Evolutionary conservation across 64 coral and sea anemone species (phyloP), one percentile per base, ranked within the genome.

Genomic region (Pocillopora damicornis): DNA sequence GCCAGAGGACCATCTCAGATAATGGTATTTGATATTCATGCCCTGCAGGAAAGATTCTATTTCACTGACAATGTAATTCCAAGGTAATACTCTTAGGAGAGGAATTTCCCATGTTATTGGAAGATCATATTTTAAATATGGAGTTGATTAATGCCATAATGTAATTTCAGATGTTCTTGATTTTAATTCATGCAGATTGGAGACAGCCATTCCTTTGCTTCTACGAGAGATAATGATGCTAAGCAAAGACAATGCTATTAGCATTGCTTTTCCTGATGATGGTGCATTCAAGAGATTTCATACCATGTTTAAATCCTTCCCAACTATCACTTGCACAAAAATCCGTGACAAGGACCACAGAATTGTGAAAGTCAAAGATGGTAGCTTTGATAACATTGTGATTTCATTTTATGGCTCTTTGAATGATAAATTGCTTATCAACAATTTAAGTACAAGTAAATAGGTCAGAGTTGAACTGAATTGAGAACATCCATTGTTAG

Each of bases 1-100:
- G 96, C 96, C 37, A 90, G 96, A 79, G 96, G 96, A 14, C 96
- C 96, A 61, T 87, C 93, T 15, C 96, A 98, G 88, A 92, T 98
- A 38, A 91, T 98, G 75, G 91, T 98, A 25, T 98, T 95, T 88
- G 96, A 98, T 59, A 98, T 98, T 61, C 96, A 98, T 81, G 90
- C 90, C 72, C 78, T 98, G 9, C 96, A 98, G 86, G 96, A 98
- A 66, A 75, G 96, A 30, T 98, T 98, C 83, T 95, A 98, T 75
- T 98, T 98, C 93, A 91, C 87, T 60, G 96, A 98, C 78, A 86
- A 92, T 79, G 93, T 98, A 59, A 98, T 98, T 62, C 96, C 93
- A 77, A 98, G 96, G 96, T 92, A 92, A 35, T 75, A 18, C 42
- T 51, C 42, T 51, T 2, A 51, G 42, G 42, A 51, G 42, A 51